These are phyloP conservation scores for Cochlearius cochlearius DNA, from an alignment of 2,113 vertebrate species.

Conservation along the genomic window DNA sequence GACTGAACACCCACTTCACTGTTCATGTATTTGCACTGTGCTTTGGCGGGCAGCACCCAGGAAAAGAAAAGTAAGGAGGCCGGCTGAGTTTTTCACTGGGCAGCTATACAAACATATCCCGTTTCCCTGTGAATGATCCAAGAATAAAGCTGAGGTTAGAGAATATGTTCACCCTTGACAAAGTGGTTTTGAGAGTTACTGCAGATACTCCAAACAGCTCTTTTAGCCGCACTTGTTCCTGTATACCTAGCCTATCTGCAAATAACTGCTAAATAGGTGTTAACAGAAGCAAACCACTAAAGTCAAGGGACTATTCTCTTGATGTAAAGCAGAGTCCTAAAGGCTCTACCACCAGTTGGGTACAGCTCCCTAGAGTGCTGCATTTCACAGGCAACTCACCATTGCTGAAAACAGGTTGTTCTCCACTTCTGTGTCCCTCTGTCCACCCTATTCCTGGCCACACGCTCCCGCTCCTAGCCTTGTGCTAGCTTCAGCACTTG, in stretches of 20 bases:
- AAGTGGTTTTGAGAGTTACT: constrained; percentile 2
- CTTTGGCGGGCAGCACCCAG: neutral
- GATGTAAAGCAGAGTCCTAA: neutral
- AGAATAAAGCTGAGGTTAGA: neutral
- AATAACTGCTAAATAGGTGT: neutral
- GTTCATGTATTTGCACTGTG: neutral
- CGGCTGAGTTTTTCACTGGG: neutral
- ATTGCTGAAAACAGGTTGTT: neutral
- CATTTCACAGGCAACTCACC: neutral
- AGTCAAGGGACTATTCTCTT: neutral
- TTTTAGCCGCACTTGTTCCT: neutral
- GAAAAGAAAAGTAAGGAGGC: neutral
- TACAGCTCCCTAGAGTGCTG: neutral
- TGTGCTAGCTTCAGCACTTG: neutral
- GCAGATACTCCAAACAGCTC: neutral
- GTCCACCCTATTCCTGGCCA: neutral
- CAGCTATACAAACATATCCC: neutral
- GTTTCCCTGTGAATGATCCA: neutral
- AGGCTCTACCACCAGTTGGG: neutral
- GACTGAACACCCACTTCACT: constrained; percentile 26
- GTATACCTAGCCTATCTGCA: neutral
- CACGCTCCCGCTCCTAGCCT: neutral
- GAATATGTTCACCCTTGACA: neutral
- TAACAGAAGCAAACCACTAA: neutral
- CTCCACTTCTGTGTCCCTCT: neutral